Base-by-base conservation (phyloP, 1,140 invertebrate species). In the Aphaenogaster rudis region DNA sequence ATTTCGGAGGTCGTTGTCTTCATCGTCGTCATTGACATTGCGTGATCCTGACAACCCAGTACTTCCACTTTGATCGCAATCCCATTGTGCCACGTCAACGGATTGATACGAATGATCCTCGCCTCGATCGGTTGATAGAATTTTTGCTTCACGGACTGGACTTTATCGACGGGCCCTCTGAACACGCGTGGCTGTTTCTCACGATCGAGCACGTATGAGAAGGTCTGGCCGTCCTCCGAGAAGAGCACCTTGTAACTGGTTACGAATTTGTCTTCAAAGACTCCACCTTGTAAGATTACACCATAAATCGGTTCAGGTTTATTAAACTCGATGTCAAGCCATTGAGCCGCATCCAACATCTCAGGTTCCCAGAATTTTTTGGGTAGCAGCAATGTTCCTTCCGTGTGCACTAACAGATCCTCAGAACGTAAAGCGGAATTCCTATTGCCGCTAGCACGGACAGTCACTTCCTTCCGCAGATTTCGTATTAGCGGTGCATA, bases 11-110 rank as follows among this genome's bases (percentile, higher is more conserved):
- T 66, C 33, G 52, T 57, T 42, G 78, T 17, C 15, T 74, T 57
- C 3, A 42, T 64, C 4, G 7, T 74, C 4, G 54, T 15, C 1
- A 76, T 87, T 17, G 88, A 81, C 1, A 86, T 88, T 2, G 87
- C 52, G 45, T 94, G 86, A 67, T 95, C 92, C 1, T 95, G 93
- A 93, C 98, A 99, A 52, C 98, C 97, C 45, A 98, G 95, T 1
- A 98, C 90, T 91, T 98, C 98, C 33, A 98, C 94, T 72, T 97
- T 96, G 84, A 98, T 94, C 0, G 97, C 96, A 59, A 98, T 98
- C 9, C 96, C 96, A 4, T 96, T 96, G 90, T 98, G 96, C 98
- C 98, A 99, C 3, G 97, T 97, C 3, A 97, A 93, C 0, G 98
- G 98, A 78, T 96, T 96, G 48, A 98, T 96, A 67, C 97, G 96